Evolutionary conservation across 1,140 invertebrate species (phyloP).

Genomic region (Listronotus bonariensis): DNA sequence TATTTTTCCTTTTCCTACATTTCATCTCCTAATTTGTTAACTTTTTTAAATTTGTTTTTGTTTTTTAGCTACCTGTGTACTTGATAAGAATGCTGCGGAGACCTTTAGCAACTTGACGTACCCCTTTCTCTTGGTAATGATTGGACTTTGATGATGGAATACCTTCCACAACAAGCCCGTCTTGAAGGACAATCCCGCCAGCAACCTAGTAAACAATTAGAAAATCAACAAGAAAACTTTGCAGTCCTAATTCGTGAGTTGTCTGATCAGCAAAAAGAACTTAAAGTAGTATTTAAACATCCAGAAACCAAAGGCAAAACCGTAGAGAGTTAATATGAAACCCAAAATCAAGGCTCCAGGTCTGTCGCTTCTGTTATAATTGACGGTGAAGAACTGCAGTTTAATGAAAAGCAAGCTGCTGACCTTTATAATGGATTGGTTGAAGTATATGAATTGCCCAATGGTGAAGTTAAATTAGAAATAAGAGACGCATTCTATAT

Average conservation of each 20-base stretch:
- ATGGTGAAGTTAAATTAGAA: conserved; percentile 58
- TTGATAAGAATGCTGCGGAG: conserved; percentile 60
- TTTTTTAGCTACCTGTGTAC: conserved; percentile 61
- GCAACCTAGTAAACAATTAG: conserved; percentile 29
- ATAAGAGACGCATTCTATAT: conserved; percentile 59
- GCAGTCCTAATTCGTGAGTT: conserved; percentile 54
- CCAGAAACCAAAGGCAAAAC: conserved; percentile 40
- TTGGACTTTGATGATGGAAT: conserved; percentile 66
- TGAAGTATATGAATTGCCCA: conserved; percentile 58
- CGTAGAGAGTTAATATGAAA: conserved; percentile 49
- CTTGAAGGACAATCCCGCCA: conserved; percentile 48
- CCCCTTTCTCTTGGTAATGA: conserved; percentile 55
- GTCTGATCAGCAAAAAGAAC: conserved; percentile 51
- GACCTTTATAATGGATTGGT: conserved; percentile 51
- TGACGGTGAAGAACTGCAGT: conserved; percentile 49
- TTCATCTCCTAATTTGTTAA: too few relatives aligned
- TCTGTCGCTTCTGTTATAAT: conserved; percentile 46
- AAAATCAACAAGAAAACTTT: conserved; percentile 54
- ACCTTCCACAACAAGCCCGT: conserved; percentile 50
- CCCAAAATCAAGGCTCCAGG: conserved; percentile 31
- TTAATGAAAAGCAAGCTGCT: conserved; percentile 38
- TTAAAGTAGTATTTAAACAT: conserved; percentile 50
- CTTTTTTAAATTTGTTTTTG: conserved; percentile 16
- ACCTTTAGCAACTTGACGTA: conserved; percentile 68
- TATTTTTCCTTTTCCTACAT: too few relatives aligned